Evolutionary conservation across 2,113 vertebrate genomes (phyloP).

Genomic region (Micronisus gabar): DNA sequence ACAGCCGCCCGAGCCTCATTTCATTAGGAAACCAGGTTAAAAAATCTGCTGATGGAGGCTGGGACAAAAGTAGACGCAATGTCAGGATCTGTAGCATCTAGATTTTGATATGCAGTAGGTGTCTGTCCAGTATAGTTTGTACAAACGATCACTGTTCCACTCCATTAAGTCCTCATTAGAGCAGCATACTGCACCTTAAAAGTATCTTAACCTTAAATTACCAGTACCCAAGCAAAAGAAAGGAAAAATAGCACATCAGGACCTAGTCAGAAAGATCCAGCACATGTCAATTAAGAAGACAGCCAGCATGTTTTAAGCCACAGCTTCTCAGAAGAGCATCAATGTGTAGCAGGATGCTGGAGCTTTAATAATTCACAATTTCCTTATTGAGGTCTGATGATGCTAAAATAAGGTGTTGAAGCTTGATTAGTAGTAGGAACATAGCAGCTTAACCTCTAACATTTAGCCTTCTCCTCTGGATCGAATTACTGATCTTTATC

Average conservation of each 20-base stretch:
- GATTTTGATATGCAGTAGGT: slow-evolving; percentile 28
- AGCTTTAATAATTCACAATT: slow-evolving; percentile 82
- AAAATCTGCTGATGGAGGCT: slow-evolving; percentile 37
- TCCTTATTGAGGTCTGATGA: slow-evolving; percentile 78
- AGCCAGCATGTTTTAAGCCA: slow-evolving; percentile 13
- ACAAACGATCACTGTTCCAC: slow-evolving; percentile 12
- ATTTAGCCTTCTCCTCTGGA: slow-evolving; percentile 84
- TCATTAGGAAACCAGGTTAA: slow-evolving; percentile 16
- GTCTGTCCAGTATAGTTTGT: not conserved
- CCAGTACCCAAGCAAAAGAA: slow-evolving; percentile 9
- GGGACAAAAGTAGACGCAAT: slow-evolving; percentile 1
- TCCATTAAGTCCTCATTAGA: slow-evolving; percentile 40
- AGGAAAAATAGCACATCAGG: slow-evolving; percentile 7
- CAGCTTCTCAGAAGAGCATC: slow-evolving; percentile 22
- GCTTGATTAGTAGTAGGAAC: slow-evolving; percentile 88
- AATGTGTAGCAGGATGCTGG: slow-evolving; percentile 66
- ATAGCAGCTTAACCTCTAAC: slow-evolving; percentile 84
- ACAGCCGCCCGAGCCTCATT: not conserved
- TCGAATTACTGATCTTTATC: slow-evolving; percentile 94
- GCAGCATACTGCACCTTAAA: slow-evolving; percentile 14
- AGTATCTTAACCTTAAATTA: slow-evolving; percentile 51
- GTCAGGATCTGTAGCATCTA: not conserved
- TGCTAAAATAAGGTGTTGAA: slow-evolving; percentile 81
- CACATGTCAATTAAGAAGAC: not conserved
- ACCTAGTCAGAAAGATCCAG: not conserved